Percentiles rank a stretch among this genome's conserved stretches.
Evolutionary conservation across 2,113 vertebrate genomes (phyloP).

Genomic region (Emydocephalus ijimae): DNA sequence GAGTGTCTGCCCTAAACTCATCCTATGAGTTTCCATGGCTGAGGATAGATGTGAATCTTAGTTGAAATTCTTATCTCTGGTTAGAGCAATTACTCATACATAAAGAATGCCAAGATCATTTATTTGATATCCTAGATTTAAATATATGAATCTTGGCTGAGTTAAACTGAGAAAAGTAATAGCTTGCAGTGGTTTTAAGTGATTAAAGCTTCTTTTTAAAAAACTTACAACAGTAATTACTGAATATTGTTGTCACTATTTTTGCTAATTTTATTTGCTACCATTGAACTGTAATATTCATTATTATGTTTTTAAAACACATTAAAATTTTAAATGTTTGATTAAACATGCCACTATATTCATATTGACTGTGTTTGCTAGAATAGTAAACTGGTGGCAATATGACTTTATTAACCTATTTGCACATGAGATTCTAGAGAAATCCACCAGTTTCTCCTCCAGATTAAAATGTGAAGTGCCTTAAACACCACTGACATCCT

Average conservation of each 20-base stretch:
- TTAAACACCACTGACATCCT: background rate
- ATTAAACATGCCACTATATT: slow-evolving; percentile 12
- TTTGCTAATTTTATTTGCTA: slow-evolving; percentile 21
- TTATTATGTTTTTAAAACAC: slow-evolving; percentile 14
- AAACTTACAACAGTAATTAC: slow-evolving; percentile 1
- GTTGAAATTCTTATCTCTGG: background rate
- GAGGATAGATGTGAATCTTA: background rate
- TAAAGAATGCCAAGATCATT: background rate
- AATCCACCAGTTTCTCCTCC: background rate
- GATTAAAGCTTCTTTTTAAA: background rate
- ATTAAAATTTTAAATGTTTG: slow-evolving; percentile 10
- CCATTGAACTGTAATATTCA: slow-evolving; percentile 9
- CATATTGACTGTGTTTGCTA: background rate
- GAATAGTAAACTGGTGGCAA: background rate
- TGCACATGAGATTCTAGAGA: background rate
- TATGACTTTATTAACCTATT: background rate
- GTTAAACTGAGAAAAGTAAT: slow-evolving; percentile 6
- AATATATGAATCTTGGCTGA: background rate
- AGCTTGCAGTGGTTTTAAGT: background rate
- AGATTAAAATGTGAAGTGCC: background rate
- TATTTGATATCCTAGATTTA: background rate
- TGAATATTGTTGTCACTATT: slow-evolving; percentile 27
- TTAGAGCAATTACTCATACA: background rate
- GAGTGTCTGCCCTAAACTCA: background rate
- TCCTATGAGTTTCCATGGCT: background rate